Percentiles rank a stretch among this genome's conserved stretches.
phyloP scores from a whole-genome alignment of 2,888 invertebrate genomes.

The Lepidocyrtoides sp. region DNA sequence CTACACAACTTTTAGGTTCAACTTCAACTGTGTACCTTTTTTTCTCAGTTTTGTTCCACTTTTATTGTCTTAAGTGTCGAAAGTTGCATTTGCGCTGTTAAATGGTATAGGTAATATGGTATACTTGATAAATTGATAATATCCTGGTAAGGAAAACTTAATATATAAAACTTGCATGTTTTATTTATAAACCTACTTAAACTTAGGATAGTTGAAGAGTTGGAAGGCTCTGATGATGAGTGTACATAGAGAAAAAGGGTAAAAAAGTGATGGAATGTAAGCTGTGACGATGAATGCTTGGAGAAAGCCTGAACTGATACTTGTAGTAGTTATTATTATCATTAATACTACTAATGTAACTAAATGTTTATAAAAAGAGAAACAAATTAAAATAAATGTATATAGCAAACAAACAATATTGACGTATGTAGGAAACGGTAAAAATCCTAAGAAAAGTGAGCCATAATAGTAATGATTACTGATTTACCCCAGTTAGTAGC shows the following conservation, averaged over 20 bases:
- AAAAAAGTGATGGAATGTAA: slow-evolving; percentile 45
- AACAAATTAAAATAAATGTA: neutral
- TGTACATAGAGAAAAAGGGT: neutral
- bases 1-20: neutral
- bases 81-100: neutral
- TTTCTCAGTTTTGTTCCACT: neutral
- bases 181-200: too few relatives aligned
- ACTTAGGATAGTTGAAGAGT: neutral
- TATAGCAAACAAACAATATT: neutral
- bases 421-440: neutral
- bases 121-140: neutral
- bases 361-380: neutral
- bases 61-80: neutral
- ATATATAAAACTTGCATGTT: too few relatives aligned
- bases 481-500: too few relatives aligned
- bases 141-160: too few relatives aligned
- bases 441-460: neutral
- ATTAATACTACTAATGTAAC: too few relatives aligned
- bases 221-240: neutral
- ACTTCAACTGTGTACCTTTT: neutral
- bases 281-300: slow-evolving; percentile 65
- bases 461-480: neutral
- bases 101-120: too few relatives aligned
- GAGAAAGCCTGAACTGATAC: slow-evolving; percentile 61
- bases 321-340: slow-evolving; percentile 23